Conservation (phyloP, 2,888 invertebrate species). For the Eremobia ochroleuca region DNA sequence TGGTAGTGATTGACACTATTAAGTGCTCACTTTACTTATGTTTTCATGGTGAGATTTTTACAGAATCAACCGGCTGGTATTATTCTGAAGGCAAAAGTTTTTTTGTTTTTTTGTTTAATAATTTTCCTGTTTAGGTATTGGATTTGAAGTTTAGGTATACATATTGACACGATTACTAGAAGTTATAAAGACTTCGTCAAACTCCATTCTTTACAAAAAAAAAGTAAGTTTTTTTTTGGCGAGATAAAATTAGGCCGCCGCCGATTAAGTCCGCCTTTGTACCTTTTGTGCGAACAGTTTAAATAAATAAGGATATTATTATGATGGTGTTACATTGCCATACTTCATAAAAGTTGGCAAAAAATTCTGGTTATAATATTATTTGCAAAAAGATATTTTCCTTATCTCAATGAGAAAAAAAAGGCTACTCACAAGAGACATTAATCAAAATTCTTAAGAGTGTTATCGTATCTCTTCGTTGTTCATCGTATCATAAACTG, state of each 20-base stretch:
- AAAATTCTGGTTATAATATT: background rate
- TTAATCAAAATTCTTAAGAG: background rate
- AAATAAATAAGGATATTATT: too few species aligned
- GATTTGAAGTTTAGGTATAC: background rate
- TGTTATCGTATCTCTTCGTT: conserved; percentile 7
- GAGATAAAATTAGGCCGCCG: too few species aligned
- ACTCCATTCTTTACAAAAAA: background rate
- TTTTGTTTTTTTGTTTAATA: background rate
- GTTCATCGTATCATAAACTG: background rate
- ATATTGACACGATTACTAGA: background rate
- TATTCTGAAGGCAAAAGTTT: background rate
- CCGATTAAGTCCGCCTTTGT: too few species aligned
- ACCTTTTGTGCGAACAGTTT: too few species aligned
- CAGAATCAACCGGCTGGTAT: too few species aligned
- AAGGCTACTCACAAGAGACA: background rate
- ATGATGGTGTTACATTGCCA: background rate
- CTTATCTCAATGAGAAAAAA: background rate
- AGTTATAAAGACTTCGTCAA: background rate
- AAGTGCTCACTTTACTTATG: too few species aligned
- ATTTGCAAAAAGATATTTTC: background rate
- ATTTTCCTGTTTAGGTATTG: background rate
- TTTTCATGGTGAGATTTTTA: too few species aligned
- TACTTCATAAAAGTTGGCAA: background rate
- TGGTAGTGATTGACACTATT: too few species aligned
- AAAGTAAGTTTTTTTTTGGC: background rate